A percentile compares a stretch with the other conserved stretches of the same genome.
phyloP scores from a whole-genome alignment of 2,888 invertebrate species.

The Blastobasis adustella region DNA sequence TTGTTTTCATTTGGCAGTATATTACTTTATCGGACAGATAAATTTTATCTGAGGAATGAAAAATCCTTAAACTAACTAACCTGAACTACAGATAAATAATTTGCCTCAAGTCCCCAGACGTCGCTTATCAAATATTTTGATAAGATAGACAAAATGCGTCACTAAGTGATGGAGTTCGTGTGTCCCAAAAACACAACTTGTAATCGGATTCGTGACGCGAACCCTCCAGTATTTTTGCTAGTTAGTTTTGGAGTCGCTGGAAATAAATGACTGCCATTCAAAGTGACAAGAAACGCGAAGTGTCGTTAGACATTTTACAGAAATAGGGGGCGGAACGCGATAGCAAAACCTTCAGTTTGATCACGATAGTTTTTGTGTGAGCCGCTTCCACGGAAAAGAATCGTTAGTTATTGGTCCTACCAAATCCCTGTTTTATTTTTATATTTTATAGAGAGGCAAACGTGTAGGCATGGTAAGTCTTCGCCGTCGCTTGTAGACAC shows the following conservation, averaged over 20 bases:
- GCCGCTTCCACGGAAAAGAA: no score
- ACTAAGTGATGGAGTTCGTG: slow-evolving; percentile 10
- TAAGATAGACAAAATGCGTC: background rate
- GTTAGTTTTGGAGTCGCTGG: slow-evolving; percentile 53
- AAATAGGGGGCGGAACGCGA: background rate
- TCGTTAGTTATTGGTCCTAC: no score
- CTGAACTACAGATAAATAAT: background rate
- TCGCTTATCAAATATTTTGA: background rate
- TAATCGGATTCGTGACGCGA: slow-evolving; percentile 39
- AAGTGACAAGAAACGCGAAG: slow-evolving; percentile 49
- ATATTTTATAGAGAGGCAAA: no score
- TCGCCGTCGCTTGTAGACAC: no score
- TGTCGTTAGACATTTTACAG: slow-evolving; percentile 41
- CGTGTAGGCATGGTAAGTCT: no score
- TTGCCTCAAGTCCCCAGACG: background rate
- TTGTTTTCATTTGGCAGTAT: no score
- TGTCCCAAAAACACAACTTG: slow-evolving; percentile 21
- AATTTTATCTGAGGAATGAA: no score
- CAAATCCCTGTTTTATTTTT: no score
- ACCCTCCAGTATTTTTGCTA: slow-evolving; percentile 46
- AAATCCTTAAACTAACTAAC: no score
- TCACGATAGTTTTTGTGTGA: no score
- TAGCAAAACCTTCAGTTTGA: no score
- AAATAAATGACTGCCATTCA: slow-evolving; percentile 57
- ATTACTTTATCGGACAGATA: no score